These are phyloP conservation scores for Pampus argenteus DNA, from an alignment of 2,797 vertebrate species.

Conservation along the genomic window DNA sequence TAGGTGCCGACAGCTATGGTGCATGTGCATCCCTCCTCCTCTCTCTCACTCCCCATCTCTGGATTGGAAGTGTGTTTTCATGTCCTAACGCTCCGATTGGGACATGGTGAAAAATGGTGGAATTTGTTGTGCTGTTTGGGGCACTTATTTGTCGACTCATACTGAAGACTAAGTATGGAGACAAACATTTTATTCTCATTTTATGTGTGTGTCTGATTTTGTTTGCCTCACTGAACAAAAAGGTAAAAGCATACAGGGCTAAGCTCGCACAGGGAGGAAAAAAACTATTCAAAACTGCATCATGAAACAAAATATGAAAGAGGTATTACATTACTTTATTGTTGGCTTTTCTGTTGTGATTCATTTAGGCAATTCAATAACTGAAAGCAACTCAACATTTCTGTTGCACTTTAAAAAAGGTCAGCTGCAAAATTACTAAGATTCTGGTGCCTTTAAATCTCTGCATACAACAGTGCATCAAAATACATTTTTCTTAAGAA, in stretches of 20 bases:
- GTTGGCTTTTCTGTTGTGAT: slow-evolving; percentile 35
- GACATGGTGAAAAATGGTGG: slow-evolving; percentile 41
- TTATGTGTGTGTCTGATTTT: slow-evolving; percentile 18
- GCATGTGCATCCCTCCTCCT: slow-evolving; percentile 32
- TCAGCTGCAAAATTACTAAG: slow-evolving; percentile 29
- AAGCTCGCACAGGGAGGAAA: slow-evolving; percentile 17
- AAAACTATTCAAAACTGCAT: slow-evolving; percentile 28
- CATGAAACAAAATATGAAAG: slow-evolving; percentile 34
- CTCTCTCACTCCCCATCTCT: background rate
- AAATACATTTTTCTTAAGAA: slow-evolving; percentile 17
- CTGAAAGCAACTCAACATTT: slow-evolving; percentile 8
- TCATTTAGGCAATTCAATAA: slow-evolving; percentile 31
- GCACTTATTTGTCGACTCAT: slow-evolving; percentile 5
- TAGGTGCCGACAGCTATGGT: slow-evolving; percentile 73
- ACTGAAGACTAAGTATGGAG: background rate
- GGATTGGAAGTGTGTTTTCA: background rate
- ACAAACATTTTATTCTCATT: slow-evolving; percentile 37
- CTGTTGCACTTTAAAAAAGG: slow-evolving; percentile 6
- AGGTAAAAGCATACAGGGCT: slow-evolving; percentile 7
- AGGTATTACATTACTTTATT: slow-evolving; percentile 8
- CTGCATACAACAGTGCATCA: background rate
- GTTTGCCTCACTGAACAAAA: slow-evolving; percentile 25
- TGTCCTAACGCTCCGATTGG: slow-evolving; percentile 46
- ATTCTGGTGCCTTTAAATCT: slow-evolving; percentile 26
- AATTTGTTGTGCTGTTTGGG: slow-evolving; percentile 23